phyloP scores from a whole-genome alignment of 1,140 invertebrate species.

The Caerostris extrusa region DNA sequence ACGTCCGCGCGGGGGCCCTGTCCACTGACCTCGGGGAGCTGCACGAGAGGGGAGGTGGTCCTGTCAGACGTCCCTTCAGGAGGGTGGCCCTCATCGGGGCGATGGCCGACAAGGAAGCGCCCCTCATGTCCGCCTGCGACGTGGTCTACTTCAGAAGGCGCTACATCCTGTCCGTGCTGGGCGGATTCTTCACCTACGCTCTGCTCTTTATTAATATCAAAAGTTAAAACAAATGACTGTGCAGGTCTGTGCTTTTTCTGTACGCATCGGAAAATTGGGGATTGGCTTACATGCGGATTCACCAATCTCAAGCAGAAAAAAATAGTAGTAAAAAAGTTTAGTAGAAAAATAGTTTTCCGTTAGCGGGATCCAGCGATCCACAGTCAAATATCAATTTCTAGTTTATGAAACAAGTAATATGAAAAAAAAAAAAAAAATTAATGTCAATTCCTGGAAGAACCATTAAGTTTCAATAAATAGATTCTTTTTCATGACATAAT shows the following conservation, averaged over 20 bases:
- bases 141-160: background rate
- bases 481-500: too few species aligned
- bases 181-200: constrained; percentile 31
- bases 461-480: too few species aligned
- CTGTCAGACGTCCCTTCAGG: background rate
- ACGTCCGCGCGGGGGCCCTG: background rate
- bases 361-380: too few species aligned
- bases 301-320: too few species aligned
- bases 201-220: constrained; percentile 46
- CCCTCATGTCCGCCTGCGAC: background rate
- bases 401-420: too few species aligned
- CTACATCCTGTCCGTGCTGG: constrained; percentile 33
- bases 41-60: background rate
- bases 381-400: too few species aligned
- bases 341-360: too few species aligned
- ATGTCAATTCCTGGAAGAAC: too few species aligned
- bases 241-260: background rate
- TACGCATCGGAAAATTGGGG: background rate
- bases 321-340: too few species aligned
- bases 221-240: background rate
- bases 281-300: too few species aligned
- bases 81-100: background rate
- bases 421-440: too few species aligned
- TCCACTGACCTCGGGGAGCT: background rate
- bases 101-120: constrained; percentile 15